Evolutionary conservation across 1,140 invertebrate species (phyloP), one percentile per base, ranked within the genome.

Genomic region (Bombus impatiens): DNA sequence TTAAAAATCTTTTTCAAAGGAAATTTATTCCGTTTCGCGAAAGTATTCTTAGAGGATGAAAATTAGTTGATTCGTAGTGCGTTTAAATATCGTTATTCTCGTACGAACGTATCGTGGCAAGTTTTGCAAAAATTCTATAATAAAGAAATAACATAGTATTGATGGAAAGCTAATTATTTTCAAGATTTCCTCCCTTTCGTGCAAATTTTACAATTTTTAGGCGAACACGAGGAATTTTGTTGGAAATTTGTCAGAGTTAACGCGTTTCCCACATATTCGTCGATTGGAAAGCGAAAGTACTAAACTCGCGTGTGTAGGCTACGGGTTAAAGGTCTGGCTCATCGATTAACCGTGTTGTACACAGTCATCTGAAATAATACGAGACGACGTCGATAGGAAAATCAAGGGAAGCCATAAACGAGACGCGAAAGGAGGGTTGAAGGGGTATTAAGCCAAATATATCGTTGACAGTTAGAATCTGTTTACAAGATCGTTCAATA

Each of bases 401-500:
- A 76, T 84, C 67, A 42, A 74, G 71, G 62, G 59, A 81, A 78
- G 77, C 86, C 57, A 65, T 82, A 77, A 76, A 86, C 42, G 72
- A 70, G 67, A 84, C 80, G 42, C 62, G 74, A 37, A 62, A 84
- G 68, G 68, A 78, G 47, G 84, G 67, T 59, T 42, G 47, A 80
- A 71, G 28, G 18, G 62, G 59, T 75, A 86, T 89, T 76, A 86
- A 89, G 84, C 72, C 44, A 65, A 76, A 88, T 88, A 85, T 88
- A 88, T 88, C 82, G 62, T 57, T 84, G 47, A 77, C 77, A 85
- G 79, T 89, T 86, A 77, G 84, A 77, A 47, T 68, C 79, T 89
- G 76, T 89, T 88, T 86, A 80, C 86, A 87, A 81, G 86, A 78
- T 84, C 77, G 84, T 89, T 85, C 86, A 88, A 87, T 88, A 88